Base-by-base conservation (phyloP, 2,113 vertebrate genomes). In the Nibea coibor region DNA sequence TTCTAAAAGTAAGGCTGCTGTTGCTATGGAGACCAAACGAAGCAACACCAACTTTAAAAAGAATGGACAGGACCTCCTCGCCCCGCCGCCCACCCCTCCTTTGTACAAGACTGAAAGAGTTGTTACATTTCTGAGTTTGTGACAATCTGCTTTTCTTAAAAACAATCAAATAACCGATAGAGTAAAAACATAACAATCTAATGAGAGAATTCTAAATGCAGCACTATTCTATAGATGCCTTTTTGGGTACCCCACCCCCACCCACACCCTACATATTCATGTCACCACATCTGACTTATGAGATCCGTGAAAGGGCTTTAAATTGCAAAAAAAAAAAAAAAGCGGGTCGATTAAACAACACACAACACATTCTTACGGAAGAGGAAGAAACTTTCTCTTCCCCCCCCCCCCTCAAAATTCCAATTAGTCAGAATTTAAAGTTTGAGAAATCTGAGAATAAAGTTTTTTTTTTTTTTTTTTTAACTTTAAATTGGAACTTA, bases 91-190 rank as follows among this genome's bases (percentile, higher is more conserved):
- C 35, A 35, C 39, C 59, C 20, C 71, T 73, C 45, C 78, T 89
- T 73, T 84, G 77, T 80, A 76, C 82, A 22, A 87, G 88, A 93
- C 86, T 82, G 87, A 84, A 75, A 81, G 80, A 93, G 75, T 81
- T 86, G 90, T 91, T 91, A 80, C 92, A 87, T 79, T 85, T 94
- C 80, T 78, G 77, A 74, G 83, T 93, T 89, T 90, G 87, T 93
- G 95, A 95, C 95, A 94, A 94, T 95, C 93, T 91, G 86, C 84
- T 93, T 92, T 93, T 93, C 70, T 75, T 81, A 67, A 86, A 83
- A 82, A 81, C 82, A 80, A 86, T 86, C 68, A 26, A 81, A 43
- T 78, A 81, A 69, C 71, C 51, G 26, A 68, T 45, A 57, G 61
- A 81, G 64, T 86, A 35, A 88, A 80, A 83, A 82, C 67, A 73